Evolutionary conservation across 2,888 invertebrate species (phyloP).

Genomic region (Mechanitis mazaeus): DNA sequence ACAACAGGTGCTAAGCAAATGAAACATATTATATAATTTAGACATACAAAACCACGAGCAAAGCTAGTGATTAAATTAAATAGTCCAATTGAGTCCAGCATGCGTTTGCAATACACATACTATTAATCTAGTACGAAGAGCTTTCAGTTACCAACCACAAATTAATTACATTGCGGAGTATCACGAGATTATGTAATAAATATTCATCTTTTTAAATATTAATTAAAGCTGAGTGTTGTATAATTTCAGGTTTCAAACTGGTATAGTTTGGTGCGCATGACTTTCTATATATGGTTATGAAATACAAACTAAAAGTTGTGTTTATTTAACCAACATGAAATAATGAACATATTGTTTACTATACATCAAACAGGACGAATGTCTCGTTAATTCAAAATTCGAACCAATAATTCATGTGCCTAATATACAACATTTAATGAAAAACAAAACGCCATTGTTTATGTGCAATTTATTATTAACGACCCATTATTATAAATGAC

Average conservation of each 20-base stretch:
- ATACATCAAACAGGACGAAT: slow-evolving; percentile 6
- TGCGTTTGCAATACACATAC: slow-evolving; percentile 52
- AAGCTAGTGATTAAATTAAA: slow-evolving; percentile 36
- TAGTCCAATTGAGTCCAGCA: slow-evolving; percentile 35
- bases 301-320: no score
- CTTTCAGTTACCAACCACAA: slow-evolving; percentile 60
- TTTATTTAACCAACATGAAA: no score
- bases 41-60: slow-evolving; percentile 33
- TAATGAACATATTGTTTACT: neutral
- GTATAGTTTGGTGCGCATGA: no score
- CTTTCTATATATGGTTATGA: no score
- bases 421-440: slow-evolving; percentile 19
- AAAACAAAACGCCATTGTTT: slow-evolving; percentile 23
- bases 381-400: slow-evolving; percentile 9
- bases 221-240: neutral
- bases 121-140: slow-evolving; percentile 58
- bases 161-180: slow-evolving; percentile 59
- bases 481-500: slow-evolving; percentile 30
- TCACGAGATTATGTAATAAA: slow-evolving; percentile 36
- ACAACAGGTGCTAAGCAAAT: slow-evolving; percentile 19
- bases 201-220: slow-evolving; percentile 21
- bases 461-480: slow-evolving; percentile 30
- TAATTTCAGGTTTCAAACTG: no score
- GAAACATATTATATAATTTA: slow-evolving; percentile 28
- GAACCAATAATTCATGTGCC: slow-evolving; percentile 21